Evolutionary conservation across 1,140 invertebrate genomes (phyloP), one percentile per base, ranked within the genome.

Genomic region (Bacillus rossius): DNA sequence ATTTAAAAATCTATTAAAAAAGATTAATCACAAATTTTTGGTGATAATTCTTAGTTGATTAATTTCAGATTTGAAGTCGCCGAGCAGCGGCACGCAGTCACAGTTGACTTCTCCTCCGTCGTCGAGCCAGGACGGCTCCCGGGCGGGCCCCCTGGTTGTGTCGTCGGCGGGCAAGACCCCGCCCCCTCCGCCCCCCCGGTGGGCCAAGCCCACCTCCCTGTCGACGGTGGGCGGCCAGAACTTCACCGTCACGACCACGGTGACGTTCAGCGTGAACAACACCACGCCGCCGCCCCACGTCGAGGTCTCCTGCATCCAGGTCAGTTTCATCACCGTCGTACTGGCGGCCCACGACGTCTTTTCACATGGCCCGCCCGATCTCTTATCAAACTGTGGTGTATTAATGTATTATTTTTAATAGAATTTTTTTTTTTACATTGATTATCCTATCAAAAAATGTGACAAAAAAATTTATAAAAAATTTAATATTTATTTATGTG

Each of bases 241-340:
- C 67, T 89, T 90, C 67, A 90, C 83, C 2, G 86, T 91, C 2
- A 91, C 89, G 7, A 89, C 88, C 2, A 90, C 88, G 1, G 85
- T 91, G 5, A 90, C 87, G 4, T 90, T 91, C 66, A 88, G 85
- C 63, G 84, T 91, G 58, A 86, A 86, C 72, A 75, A 74, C 57
- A 45, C 57, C 8, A 52, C 64, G 5, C 63, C 62, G 2, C 56
- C 64, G 0, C 62, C 48, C 14, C 60, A 61, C 50, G 58, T 65
- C 16, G 65, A 66, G 25, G 65, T 65, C 8, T 59, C 57, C n/a
- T 59, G 57, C 26, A 51, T 59, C 19, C 57, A 59, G 55, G 53
- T 55, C 14, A n/a, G 8, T n/a, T 10, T 17, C 23, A 34, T 34
- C n/a, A n/a, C n/a, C n/a, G n/a, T n/a, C n/a, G n/a, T n/a, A n/a